A percentile compares a stretch with the other conserved stretches of the same genome.
phyloP scores from a whole-genome alignment of 2,797 vertebrate species.

The Cercopithecus neglectus region DNA sequence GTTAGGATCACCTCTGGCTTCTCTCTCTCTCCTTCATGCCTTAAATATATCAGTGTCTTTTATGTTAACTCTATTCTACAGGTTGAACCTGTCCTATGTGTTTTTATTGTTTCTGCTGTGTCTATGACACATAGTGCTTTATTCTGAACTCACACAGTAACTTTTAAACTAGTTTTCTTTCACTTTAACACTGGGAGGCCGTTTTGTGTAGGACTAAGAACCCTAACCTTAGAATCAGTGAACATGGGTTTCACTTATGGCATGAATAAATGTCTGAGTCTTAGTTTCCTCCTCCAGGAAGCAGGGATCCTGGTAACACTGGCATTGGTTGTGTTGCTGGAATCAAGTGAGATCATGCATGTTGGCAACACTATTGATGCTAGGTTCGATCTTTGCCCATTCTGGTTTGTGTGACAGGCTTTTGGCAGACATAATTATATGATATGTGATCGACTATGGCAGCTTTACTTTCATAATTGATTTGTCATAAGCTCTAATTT shows the following conservation, averaged over 20 bases:
- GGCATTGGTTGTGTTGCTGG: neutral
- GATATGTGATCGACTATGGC: neutral
- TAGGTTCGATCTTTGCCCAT: neutral
- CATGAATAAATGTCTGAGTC: neutral
- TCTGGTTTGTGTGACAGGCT: neutral
- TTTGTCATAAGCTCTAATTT: constrained; percentile 44
- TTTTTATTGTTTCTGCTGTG: neutral
- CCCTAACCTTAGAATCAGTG: neutral
- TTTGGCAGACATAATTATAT: constrained; percentile 52
- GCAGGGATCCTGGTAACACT: neutral
- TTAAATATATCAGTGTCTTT: neutral
- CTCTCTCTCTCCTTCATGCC: neutral
- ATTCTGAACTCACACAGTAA: neutral
- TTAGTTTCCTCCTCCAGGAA: neutral
- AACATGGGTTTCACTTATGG: neutral
- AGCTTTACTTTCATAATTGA: constrained; percentile 50
- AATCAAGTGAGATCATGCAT: neutral
- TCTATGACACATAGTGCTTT: neutral
- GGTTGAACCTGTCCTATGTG: neutral
- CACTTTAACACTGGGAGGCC: neutral
- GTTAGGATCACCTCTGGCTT: neutral
- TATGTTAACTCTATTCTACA: neutral
- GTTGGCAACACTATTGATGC: neutral
- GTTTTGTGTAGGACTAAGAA: neutral
- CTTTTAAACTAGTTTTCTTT: neutral